phyloP scores from a whole-genome alignment of 2,113 vertebrate genomes.

The Excalfactoria chinensis region DNA sequence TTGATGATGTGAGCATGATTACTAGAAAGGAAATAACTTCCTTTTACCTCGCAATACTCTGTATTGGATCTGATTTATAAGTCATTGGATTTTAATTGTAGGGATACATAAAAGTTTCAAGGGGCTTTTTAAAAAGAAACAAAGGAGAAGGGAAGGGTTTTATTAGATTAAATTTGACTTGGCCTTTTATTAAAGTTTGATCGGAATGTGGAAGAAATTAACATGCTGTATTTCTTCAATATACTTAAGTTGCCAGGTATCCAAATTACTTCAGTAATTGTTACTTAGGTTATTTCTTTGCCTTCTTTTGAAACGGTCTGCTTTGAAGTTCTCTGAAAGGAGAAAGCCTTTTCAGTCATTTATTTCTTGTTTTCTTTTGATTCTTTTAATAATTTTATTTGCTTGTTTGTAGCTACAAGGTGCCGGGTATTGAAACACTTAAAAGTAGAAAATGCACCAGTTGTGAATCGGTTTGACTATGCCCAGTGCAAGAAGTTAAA shows the following conservation, averaged over 20 bases:
- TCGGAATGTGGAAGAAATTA: not conserved
- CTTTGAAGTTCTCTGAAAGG: not conserved
- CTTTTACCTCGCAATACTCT: not conserved
- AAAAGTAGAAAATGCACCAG: slow-evolving; percentile 91
- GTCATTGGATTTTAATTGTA: not conserved
- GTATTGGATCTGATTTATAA: not conserved
- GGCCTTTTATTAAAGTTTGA: not conserved
- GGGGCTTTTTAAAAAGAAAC: not conserved
- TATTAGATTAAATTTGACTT: not conserved
- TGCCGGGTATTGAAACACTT: slow-evolving; percentile 95
- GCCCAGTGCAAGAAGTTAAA: slow-evolving; percentile 98
- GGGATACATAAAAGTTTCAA: not conserved
- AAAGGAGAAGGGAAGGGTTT: not conserved
- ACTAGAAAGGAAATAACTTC: not conserved
- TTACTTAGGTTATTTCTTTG: not conserved
- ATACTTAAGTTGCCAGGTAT: not conserved
- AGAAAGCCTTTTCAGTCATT: not conserved
- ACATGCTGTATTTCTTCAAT: not conserved
- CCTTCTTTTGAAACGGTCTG: not conserved
- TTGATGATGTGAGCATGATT: not conserved
- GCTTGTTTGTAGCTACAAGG: slow-evolving; percentile 86
- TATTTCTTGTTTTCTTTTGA: not conserved
- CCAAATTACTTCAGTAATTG: not conserved
- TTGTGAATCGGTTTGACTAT: slow-evolving; percentile 96
- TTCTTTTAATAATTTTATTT: not conserved